These are phyloP conservation scores for Papio anubis DNA, from an alignment of 2,113 vertebrate species.

Conservation along the genomic window DNA sequence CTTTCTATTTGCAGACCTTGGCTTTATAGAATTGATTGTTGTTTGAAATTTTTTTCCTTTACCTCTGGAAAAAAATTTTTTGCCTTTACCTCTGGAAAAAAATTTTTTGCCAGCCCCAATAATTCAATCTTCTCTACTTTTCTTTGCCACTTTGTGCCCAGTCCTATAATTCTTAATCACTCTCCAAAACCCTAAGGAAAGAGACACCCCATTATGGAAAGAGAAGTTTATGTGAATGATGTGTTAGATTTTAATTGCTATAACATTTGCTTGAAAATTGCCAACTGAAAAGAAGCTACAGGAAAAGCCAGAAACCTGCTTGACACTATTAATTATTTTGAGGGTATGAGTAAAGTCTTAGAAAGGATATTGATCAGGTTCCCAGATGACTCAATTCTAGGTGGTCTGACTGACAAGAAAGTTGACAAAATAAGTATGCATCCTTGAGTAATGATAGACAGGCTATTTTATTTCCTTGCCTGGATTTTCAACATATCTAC, in stretches of 20 bases:
- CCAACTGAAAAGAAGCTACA: not conserved
- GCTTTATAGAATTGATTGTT: not conserved
- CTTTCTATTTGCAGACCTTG: not conserved
- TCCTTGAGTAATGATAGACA: not conserved
- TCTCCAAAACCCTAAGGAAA: not conserved
- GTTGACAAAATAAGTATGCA: not conserved
- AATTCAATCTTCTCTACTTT: not conserved
- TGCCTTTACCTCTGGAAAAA: not conserved
- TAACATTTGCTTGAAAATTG: not conserved
- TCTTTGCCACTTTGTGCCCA: not conserved
- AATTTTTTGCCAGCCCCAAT: not conserved
- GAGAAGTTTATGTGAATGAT: not conserved
- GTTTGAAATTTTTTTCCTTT: not conserved
- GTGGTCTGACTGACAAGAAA: not conserved
- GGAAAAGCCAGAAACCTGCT: not conserved
- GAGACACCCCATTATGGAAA: not conserved
- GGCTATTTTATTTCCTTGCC: not conserved
- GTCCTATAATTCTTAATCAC: not conserved
- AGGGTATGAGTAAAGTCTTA: not conserved
- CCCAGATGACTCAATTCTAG: not conserved
- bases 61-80: not conserved
- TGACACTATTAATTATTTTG: conserved; percentile 35
- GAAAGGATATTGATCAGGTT: conserved; percentile 24
- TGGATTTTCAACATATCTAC: not conserved
- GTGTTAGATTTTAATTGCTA: not conserved